Evolutionary conservation across 2,113 vertebrate species (phyloP).

Genomic region (Mastomys coucha): DNA sequence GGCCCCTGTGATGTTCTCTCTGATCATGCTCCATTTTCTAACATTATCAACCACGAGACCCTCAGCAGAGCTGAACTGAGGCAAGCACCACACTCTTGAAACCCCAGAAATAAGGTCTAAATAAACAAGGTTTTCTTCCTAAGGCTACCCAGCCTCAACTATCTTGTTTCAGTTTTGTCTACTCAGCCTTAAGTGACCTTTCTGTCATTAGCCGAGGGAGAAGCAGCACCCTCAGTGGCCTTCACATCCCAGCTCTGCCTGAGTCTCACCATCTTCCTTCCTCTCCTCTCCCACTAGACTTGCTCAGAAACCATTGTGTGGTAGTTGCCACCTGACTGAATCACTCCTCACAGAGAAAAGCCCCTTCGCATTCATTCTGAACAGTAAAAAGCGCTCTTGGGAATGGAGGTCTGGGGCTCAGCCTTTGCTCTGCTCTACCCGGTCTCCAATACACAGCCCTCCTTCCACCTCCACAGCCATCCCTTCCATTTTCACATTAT

Average conservation of each 20-base stretch:
- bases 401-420: neutral
- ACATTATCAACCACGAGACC: neutral
- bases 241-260: neutral
- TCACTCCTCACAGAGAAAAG: neutral
- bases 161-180: neutral
- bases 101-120: neutral
- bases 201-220: neutral
- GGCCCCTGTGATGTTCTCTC: neutral
- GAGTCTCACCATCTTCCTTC: neutral
- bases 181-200: neutral
- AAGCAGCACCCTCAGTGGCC: neutral
- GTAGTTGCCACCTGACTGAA: neutral
- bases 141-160: neutral
- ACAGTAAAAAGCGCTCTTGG: neutral
- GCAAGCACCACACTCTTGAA: neutral
- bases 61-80: neutral
- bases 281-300: neutral
- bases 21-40: neutral
- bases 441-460: neutral
- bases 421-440: neutral
- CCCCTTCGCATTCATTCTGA: neutral
- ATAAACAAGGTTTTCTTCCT: neutral
- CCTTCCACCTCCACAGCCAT: neutral
- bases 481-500: conserved; percentile 48
- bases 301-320: neutral